Evolutionary conservation across 1,140 invertebrate genomes (phyloP).

Genomic region (Cotesia glomerata): DNA sequence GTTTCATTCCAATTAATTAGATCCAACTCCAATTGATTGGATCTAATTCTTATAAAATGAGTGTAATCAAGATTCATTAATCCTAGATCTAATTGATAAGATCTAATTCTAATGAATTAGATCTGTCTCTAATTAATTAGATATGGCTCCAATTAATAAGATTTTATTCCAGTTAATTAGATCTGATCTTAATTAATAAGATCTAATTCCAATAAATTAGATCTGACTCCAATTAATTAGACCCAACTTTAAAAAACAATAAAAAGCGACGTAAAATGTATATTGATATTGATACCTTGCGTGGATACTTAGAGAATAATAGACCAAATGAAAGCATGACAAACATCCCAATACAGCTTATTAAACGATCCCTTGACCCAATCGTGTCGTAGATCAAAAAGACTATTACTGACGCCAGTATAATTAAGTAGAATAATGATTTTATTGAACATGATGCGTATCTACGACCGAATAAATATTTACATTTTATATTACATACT

Average conservation of each 20-base stretch:
- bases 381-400: constrained; percentile 73
- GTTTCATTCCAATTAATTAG: too few species aligned
- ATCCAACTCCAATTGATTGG: too few species aligned
- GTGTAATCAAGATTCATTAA: too few species aligned
- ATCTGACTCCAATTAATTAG: too few species aligned
- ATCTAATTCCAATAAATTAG: too few species aligned
- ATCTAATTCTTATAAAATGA: too few species aligned
- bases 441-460: constrained; percentile 7
- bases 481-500: not conserved
- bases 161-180: too few species aligned
- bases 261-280: not conserved
- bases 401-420: constrained; percentile 63
- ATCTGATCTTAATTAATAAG: too few species aligned
- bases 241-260: not conserved
- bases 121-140: too few species aligned
- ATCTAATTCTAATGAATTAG: too few species aligned
- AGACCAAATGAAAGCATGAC: constrained; percentile 64
- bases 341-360: constrained; percentile 71
- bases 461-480: constrained; percentile 18
- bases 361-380: constrained; percentile 68
- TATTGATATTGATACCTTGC: constrained; percentile 55
- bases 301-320: constrained; percentile 70
- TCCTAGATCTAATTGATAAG: too few species aligned
- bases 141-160: too few species aligned
- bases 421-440: constrained; percentile 39